These are phyloP conservation scores for Calameuta pallipes DNA, from an alignment of 2,888 invertebrate species.

Conservation along the genomic window DNA sequence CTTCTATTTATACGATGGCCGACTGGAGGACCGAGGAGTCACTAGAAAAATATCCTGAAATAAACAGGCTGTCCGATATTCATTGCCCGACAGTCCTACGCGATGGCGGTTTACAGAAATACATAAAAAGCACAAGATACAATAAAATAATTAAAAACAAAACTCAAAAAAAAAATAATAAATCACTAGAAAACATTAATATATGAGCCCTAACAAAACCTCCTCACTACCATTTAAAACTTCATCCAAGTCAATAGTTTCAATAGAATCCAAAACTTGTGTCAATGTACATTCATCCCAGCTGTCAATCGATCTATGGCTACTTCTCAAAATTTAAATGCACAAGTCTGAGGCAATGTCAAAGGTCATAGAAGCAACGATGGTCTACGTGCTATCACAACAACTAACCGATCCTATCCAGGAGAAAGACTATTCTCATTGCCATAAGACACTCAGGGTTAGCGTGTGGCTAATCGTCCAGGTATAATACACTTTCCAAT, in stretches of 20 bases:
- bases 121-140: background rate
- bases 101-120: background rate
- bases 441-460: background rate
- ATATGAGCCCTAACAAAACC: background rate
- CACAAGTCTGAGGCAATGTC: background rate
- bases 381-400: background rate
- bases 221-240: background rate
- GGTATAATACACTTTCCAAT: background rate
- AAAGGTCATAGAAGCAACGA: background rate
- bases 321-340: background rate
- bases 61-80: constrained; percentile 39
- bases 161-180: background rate
- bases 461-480: background rate
- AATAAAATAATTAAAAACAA: background rate
- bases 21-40: constrained; percentile 46
- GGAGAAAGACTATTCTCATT: background rate
- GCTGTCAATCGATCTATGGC: background rate
- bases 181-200: background rate
- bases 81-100: background rate
- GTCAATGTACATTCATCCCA: background rate
- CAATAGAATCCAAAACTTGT: background rate
- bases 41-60: constrained; percentile 63
- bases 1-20: constrained; percentile 52
- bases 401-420: background rate
- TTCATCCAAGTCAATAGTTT: background rate